Percentiles rank a stretch among this genome's conserved stretches.
Conservation (phyloP, 2,113 vertebrate genomes). For the Sceloporus tristichus region DNA sequence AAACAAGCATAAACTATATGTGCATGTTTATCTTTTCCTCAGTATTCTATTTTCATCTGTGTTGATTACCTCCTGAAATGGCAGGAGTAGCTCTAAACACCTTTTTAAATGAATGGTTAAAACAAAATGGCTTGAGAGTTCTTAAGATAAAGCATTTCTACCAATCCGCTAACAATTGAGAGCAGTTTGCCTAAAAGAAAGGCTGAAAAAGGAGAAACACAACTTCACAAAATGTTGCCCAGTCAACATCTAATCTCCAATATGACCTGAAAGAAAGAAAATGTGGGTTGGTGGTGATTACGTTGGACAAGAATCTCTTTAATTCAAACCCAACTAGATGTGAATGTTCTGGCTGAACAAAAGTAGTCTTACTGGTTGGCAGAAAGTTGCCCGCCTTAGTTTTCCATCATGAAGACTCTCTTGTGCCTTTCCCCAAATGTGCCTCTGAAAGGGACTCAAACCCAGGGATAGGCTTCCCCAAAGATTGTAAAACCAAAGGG, state of each 20-base stretch:
- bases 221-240: background rate
- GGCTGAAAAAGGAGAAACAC: rapidly evolving
- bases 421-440: no score
- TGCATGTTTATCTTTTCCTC: background rate
- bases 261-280: background rate
- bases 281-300: background rate
- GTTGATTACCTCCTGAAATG: conserved; percentile 9
- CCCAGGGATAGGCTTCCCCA: background rate
- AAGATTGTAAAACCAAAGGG: background rate
- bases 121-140: background rate
- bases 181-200: background rate
- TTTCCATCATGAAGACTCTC: no score
- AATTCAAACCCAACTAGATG: no score
- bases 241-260: background rate
- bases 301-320: no score
- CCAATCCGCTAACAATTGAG: background rate
- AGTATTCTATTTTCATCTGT: background rate
- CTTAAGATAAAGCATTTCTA: background rate
- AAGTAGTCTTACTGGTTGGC: no score
- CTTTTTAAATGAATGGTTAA: background rate
- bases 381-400: no score
- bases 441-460: no score
- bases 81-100: background rate
- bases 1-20: background rate
- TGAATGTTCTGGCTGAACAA: no score